Conservation (phyloP, 2,888 invertebrate species). For the Smittia aterrima region DNA sequence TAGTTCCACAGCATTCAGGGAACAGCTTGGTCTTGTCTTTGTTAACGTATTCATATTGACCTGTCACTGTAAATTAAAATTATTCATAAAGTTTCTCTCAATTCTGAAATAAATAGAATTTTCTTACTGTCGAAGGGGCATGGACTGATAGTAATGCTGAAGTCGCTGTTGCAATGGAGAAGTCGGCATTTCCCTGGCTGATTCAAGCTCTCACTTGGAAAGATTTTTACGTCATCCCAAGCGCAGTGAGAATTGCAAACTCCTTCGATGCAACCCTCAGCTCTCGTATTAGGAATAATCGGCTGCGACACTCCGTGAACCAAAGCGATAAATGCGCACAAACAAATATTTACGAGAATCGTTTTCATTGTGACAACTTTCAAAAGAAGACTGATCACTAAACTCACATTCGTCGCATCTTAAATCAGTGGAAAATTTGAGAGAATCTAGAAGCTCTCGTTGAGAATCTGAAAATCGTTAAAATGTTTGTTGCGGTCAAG, state of each 20-base stretch:
- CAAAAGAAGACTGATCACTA: too few species aligned
- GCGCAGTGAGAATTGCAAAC: neutral
- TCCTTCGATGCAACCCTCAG: neutral
- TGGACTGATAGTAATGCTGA: neutral
- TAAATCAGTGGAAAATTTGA: too few species aligned
- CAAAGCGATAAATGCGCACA: neutral
- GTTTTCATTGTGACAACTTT: neutral
- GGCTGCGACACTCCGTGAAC: neutral
- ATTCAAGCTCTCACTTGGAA: neutral
- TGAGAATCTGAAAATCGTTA: too few species aligned
- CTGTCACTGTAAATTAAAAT: neutral
- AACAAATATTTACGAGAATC: neutral
- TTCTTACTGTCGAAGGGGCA: conserved; percentile 15
- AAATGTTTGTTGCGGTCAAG: too few species aligned
- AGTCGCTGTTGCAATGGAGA: neutral
- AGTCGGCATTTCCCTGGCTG: conserved; percentile 6
- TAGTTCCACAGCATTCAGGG: conserved; percentile 14
- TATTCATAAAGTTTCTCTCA: neutral
- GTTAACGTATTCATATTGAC: neutral
- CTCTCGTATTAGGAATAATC: neutral
- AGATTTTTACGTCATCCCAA: neutral
- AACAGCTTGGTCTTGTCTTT: neutral
- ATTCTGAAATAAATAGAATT: too few species aligned
- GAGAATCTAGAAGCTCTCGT: too few species aligned
- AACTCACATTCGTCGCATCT: too few species aligned